Evolutionary conservation across 2,888 invertebrate genomes (phyloP), one percentile per base, ranked within the genome.

Genomic region (Cremastobaeus sp.): DNA sequence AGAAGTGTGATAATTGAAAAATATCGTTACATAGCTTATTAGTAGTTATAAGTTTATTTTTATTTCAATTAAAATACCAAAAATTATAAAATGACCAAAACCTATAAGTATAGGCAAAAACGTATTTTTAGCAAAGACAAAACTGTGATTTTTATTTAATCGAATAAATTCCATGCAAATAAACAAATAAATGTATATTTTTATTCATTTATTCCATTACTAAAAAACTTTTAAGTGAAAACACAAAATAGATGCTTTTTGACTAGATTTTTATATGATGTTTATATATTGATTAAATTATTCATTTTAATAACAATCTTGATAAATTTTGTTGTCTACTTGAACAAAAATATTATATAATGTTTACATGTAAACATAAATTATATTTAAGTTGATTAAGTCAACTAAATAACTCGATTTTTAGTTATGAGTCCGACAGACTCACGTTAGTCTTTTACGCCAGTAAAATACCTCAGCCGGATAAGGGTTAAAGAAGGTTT

Each of bases 401-500:
- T n/a, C n/a, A n/a, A n/a, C n/a, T n/a, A n/a, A n/a, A n/a, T n/a
- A n/a, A n/a, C n/a, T n/a, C n/a, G n/a, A n/a, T 41, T 6, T 20
- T 9, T 12, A 11, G 15, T 12, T 15, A 14, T 41, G 41, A 18
- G 41, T 41, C 20, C 41, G 3, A 41, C 41, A n/a, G 41, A 41
- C 41, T 41, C 41, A 41, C 14, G 12, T 41, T 15, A n/a, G 41
- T n/a, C 20, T 11, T 41, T 41, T 41, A 20, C 12, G 41, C 9
- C 20, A 18, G 37, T 39, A 39, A 39, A 39, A 39, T 39, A 39
- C 11, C 37, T 39, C 37, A 14, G 37, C 15, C 37, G 41, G 41
- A 41, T 18, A 18, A 41, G 41, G 41, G 41, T 41, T 41, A 41
- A 41, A 41, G 5, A 32, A 25, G n/a, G n/a, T n/a, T n/a, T n/a